phyloP scores from a whole-genome alignment of 2,797 vertebrate species.

The Selene dorsalis region DNA sequence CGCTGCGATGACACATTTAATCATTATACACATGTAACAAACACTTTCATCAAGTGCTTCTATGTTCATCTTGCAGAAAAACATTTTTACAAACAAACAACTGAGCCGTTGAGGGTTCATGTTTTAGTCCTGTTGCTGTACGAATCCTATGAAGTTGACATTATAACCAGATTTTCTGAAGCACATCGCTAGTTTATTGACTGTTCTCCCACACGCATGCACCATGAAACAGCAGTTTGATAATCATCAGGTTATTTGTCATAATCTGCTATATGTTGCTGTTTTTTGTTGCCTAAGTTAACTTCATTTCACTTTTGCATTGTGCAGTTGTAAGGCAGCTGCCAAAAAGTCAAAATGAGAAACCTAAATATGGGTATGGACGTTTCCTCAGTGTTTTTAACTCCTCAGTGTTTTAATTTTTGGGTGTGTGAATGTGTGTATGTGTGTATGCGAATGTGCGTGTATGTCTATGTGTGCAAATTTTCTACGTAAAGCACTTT shows the following conservation, averaged over 20 bases:
- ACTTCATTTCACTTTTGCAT: not conserved
- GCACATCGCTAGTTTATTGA: not conserved
- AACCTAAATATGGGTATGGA: not conserved
- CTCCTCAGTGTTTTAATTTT: too few relatives aligned
- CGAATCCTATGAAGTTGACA: not conserved
- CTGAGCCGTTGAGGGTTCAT: not conserved
- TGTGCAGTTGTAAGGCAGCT: not conserved
- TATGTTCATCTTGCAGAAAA: not conserved
- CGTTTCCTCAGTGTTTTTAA: too few relatives aligned
- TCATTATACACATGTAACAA: not conserved
- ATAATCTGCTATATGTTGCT: conserved; percentile 1
- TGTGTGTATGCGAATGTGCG: too few relatives aligned
- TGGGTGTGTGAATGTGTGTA: too few relatives aligned
- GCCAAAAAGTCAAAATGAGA: not conserved
- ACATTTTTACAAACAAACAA: not conserved
- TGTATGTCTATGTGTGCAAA: too few relatives aligned
- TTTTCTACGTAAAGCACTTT: too few relatives aligned
- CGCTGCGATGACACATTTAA: not conserved
- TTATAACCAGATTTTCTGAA: conserved; percentile 3
- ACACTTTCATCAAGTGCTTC: not conserved
- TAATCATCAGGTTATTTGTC: not conserved
- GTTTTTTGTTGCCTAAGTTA: too few relatives aligned
- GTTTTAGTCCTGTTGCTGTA: not conserved
- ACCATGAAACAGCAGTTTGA: not conserved
- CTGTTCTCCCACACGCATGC: conserved; percentile 3